Percentiles rank a stretch among this genome's conserved stretches.
Conservation (phyloP, 2,797 vertebrate species). For the Argyrosomus regius region DNA sequence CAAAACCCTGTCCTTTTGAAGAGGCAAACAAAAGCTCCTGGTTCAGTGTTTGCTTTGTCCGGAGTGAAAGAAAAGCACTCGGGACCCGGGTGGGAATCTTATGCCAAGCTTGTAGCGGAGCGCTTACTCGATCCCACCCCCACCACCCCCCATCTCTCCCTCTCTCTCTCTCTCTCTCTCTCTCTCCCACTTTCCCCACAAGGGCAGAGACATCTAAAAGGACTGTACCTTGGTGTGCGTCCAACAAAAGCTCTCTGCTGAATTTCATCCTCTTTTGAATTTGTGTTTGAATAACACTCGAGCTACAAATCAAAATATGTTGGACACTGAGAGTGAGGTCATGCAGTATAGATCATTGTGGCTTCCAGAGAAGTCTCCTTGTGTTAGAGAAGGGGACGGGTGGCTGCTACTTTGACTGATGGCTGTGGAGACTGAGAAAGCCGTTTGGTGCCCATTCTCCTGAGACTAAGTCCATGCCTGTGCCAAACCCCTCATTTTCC, state of each 20-base stretch:
- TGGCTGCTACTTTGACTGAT: constrained; percentile 78
- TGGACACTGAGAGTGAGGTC: constrained; percentile 79
- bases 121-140: constrained; percentile 18
- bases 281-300: constrained; percentile 83
- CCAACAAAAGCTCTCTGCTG: constrained; percentile 84
- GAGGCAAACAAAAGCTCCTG: constrained; percentile 61
- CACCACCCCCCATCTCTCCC: constrained; percentile 16
- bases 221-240: constrained; percentile 79
- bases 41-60: constrained; percentile 66
- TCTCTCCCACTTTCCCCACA: constrained; percentile 59
- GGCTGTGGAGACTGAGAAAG: constrained; percentile 66
- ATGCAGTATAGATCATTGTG: constrained; percentile 77
- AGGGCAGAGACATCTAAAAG: constrained; percentile 80
- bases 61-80: constrained; percentile 56
- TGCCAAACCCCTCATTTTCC: constrained; percentile 83
- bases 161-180: constrained; percentile 12
- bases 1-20: constrained; percentile 50
- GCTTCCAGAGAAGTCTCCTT: constrained; percentile 79
- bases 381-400: constrained; percentile 72
- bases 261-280: constrained; percentile 83
- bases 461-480: constrained; percentile 67
- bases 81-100: constrained; percentile 58
- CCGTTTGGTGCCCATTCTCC: constrained; percentile 72
- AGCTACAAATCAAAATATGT: constrained; percentile 83
- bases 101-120: constrained; percentile 64